These are phyloP conservation scores for Tupaia tana DNA, from an alignment of 2,113 vertebrate genomes.

Conservation along the genomic window DNA sequence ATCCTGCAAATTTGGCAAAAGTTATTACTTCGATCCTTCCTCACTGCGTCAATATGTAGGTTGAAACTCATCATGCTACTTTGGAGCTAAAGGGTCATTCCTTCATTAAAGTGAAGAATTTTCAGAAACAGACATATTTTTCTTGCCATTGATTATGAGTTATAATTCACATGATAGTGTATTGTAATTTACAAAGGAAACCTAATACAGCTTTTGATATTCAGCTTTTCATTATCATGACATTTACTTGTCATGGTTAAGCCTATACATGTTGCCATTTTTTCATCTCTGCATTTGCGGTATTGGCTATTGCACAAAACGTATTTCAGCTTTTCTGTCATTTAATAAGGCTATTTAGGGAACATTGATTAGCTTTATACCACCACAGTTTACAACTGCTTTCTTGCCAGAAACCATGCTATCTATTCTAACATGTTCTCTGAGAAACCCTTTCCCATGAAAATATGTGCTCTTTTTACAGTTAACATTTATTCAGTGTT, in stretches of 20 bases:
- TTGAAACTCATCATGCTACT: neutral
- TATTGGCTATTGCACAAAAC: neutral
- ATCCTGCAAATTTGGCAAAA: neutral
- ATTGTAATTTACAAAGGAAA: conserved; percentile 1
- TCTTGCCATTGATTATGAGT: neutral
- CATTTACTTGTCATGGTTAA: neutral
- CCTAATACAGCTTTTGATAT: conserved; percentile 36
- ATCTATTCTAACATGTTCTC: neutral
- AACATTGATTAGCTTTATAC: neutral
- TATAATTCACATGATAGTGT: neutral
- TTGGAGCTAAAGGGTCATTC: neutral
- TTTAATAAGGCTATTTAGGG: neutral
- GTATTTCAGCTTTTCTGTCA: neutral
- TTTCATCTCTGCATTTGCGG: neutral
- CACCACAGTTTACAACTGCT: neutral
- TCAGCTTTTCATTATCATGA: neutral
- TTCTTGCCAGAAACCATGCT: neutral
- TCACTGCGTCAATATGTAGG: neutral
- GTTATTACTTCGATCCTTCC: conserved; percentile 24
- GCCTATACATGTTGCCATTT: neutral
- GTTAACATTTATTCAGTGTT: neutral
- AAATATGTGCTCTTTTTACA: neutral
- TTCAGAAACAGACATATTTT: neutral
- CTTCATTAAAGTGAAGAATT: neutral
- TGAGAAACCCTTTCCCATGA: neutral